These are phyloP conservation scores for Trinectes maculatus DNA, from an alignment of 2,113 vertebrate species.

Conservation along the genomic window DNA sequence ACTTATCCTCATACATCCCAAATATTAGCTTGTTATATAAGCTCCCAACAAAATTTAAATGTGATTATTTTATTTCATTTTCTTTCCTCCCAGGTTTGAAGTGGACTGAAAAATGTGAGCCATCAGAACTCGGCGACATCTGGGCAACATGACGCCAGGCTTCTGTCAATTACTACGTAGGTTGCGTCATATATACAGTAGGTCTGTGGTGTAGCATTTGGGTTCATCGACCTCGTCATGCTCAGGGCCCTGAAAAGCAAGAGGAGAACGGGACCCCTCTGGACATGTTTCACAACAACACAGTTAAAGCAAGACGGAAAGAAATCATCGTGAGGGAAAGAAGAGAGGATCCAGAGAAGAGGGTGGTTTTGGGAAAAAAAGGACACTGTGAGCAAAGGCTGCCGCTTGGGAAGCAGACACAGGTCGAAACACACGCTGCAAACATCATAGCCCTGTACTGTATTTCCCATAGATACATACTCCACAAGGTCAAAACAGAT, in stretches of 20 bases:
- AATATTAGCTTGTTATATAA: no score
- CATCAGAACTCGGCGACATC: no score
- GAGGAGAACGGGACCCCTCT: conserved; percentile 4
- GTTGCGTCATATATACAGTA: background rate
- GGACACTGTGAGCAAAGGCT: conserved; percentile 34
- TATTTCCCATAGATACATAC: conserved; percentile 53
- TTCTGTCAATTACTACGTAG: background rate
- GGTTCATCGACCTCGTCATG: conserved; percentile 31
- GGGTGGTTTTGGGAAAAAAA: background rate
- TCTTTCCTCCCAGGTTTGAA: no score
- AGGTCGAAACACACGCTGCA: conserved; percentile 56
- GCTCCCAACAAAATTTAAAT: no score
- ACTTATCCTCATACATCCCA: no score
- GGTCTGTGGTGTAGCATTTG: background rate
- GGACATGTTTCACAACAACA: conserved; percentile 55
- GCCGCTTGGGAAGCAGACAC: conserved; percentile 48
- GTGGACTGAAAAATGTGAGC: no score
- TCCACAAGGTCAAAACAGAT: conserved; percentile 37
- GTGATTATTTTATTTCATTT: no score
- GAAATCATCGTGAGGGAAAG: conserved; percentile 31
- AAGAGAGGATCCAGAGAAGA: conserved; percentile 14
- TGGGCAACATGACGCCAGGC: no score
- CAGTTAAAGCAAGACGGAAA: conserved; percentile 48
- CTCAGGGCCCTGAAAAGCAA: conserved; percentile 24
- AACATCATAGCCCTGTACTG: conserved; percentile 60